Base-by-base conservation (phyloP, 2,888 invertebrate species). In the Trachelus troglodyta region DNA sequence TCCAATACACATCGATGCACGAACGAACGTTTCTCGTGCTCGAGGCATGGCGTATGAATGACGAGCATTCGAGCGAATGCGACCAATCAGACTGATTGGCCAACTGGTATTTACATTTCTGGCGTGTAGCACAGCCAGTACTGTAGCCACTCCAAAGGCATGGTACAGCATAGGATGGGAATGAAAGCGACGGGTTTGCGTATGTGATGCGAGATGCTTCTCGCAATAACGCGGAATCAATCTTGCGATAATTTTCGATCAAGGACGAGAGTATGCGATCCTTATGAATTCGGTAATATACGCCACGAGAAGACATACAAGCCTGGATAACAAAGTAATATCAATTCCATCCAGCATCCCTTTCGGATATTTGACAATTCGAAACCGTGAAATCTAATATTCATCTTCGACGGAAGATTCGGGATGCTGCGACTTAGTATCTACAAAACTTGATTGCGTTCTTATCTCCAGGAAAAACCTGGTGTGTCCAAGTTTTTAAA, bases 71-170 rank as follows among this genome's bases (percentile, higher is more conserved):
- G 88, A 87, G 87, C 90, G 89, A 90, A 89, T 88, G 88, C 87
- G 89, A 90, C 89, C 91, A 91, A 91, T 91, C 91, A 90, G 91
- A 81, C 90, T 90, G 91, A 91, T 91, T 91, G 91, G 90, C 89
- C 89, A 85, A 86, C 85, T 86, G 83, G 88, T 90, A 90, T 89
- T 90, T 88, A 89, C 90, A 90, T 89, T 90, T 90, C 89, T 88
- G 87, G 86, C 81, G 78, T 79, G 82, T 56, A 56, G 56, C 56
- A 23, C 56, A 56, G 56, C 56, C 23, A 23, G 23, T 56, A 56
- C 23, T 71, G 71, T 33, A 71, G 31, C 71, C 71, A n/a, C 33
- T 71, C 71, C 71, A 71, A 33, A 71, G 71, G 71, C 15, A 31
- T 3, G 30, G 12, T 71, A 9, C 4, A 71, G 11, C 12, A 33